phyloP scores from a whole-genome alignment of 1,140 invertebrate species.

The Aradophagus sp. region DNA sequence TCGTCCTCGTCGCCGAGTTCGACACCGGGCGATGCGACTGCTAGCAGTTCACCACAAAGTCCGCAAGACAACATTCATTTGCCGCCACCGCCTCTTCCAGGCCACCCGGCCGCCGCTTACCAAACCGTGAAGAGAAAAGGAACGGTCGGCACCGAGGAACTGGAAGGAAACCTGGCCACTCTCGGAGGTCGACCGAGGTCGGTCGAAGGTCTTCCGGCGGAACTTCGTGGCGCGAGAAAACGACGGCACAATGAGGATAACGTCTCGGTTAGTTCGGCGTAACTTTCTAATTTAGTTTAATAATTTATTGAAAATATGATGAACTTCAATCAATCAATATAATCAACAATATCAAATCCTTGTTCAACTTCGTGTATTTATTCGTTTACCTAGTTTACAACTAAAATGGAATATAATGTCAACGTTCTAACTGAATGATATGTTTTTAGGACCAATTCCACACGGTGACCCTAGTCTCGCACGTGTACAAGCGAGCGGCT shows the following conservation, averaged over 20 bases:
- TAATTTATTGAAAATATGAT: no score
- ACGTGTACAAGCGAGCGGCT: slow-evolving; percentile 88
- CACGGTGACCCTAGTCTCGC: slow-evolving; percentile 78
- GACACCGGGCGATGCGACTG: slow-evolving; percentile 77
- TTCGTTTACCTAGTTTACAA: no score
- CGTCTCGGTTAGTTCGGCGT: slow-evolving; percentile 67
- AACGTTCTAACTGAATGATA: no score
- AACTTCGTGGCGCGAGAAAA: slow-evolving; percentile 81
- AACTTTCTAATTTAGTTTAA: no score
- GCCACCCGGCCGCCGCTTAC: slow-evolving; percentile 81
- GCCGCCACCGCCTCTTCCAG: slow-evolving; percentile 86
- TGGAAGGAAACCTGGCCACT: slow-evolving; percentile 85
- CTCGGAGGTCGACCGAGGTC: slow-evolving; percentile 88
- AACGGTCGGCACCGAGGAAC: slow-evolving; percentile 79
- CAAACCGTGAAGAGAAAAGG: slow-evolving; percentile 90
- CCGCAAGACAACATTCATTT: slow-evolving; percentile 81
- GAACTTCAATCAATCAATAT: no score
- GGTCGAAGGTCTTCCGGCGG: slow-evolving; percentile 82
- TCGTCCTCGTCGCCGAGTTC: slow-evolving; percentile 80
- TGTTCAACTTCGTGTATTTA: no score
- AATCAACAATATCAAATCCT: no score
- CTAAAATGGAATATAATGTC: no score
- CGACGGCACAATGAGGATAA: slow-evolving; percentile 73
- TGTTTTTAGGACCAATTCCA: slow-evolving; percentile 66
- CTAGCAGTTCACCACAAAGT: slow-evolving; percentile 80